Percentiles rank a stretch among this genome's conserved stretches.
phyloP scores from a whole-genome alignment of 92 coral and sea anemone genomes.

The Actinostola sp. region DNA sequence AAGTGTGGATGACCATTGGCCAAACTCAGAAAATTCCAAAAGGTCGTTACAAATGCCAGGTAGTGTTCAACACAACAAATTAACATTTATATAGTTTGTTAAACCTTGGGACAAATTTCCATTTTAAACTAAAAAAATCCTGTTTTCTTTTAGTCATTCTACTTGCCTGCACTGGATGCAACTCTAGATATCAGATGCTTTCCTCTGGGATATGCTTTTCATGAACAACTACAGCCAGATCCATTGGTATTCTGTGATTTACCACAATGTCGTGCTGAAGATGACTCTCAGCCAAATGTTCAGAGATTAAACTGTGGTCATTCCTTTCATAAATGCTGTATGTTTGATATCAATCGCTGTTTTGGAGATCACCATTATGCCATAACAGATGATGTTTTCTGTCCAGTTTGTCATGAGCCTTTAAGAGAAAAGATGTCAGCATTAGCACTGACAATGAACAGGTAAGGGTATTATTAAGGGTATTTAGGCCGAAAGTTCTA shows the following conservation, averaged over 20 bases:
- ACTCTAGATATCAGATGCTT: slow-evolving; percentile 33
- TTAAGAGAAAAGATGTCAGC: slow-evolving; percentile 14
- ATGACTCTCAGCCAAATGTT: slow-evolving; percentile 5
- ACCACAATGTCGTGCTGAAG: neutral
- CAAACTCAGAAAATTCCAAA: slow-evolving; percentile 34
- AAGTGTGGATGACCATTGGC: slow-evolving; percentile 28
- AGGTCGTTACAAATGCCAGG: slow-evolving; percentile 45
- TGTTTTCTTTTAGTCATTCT: slow-evolving; percentile 24
- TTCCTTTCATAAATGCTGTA: slow-evolving; percentile 23
- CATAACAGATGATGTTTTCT: neutral
- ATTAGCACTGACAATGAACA: slow-evolving; percentile 29
- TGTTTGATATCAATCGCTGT: neutral
- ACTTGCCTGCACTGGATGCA: slow-evolving; percentile 41
- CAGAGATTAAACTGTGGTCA: slow-evolving; percentile 31
- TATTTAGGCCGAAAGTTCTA: too few relatives aligned
- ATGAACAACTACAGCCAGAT: neutral
- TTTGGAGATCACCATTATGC: neutral
- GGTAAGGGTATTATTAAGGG: slow-evolving; percentile 29
- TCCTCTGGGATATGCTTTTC: slow-evolving; percentile 28
- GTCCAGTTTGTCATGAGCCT: slow-evolving; percentile 25
- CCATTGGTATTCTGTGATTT: slow-evolving; percentile 4
- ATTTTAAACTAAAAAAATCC: neutral
- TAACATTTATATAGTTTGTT: neutral
- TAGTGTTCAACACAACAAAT: neutral
- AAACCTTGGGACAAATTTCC: neutral